Evolutionary conservation across 2,113 vertebrate genomes (phyloP), one percentile per base, ranked within the genome.

Genomic region (Ovis canadensis): DNA sequence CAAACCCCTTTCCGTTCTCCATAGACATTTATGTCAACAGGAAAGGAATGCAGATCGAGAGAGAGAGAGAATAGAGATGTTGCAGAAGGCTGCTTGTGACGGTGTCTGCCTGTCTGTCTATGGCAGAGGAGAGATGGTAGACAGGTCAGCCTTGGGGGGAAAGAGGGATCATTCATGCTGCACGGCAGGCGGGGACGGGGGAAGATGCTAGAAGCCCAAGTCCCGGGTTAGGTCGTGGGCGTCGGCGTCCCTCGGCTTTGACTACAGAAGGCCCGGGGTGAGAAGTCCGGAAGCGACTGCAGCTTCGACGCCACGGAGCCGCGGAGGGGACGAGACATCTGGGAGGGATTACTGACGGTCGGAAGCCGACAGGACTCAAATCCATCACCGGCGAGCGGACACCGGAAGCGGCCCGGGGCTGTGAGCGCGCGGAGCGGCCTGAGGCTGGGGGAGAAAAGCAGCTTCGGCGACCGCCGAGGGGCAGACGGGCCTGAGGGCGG

Each of bases 1-100:
- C 94, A 99, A 98, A 96, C 98, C 97, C 97, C 96, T 98, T 98
- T 98, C 98, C 99, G 98, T 98, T 98, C 98, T 98, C 97, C 97
- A 98, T 9, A 25, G 81, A 55, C 29, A 40, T 40, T 54, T 52
- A 27, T 59, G 74, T 95, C 84, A 81, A 48, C n/a, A 67, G 88
- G 50, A 59, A 88, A 85, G 52, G 59, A 80, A 90, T 15, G 19
- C 4, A 45, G n/a, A 19, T 16, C 45, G n/a, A 88, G n/a, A 82
- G 59, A 93, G 52, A 33, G 19, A 62, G 14, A 33, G 16, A 59
- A 52, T 23, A 27, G 16, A 82, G 21, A 27, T n/a, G 45, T 33
- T 57, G 17, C 17, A 87, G 78, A 88, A 86, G 43, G 59, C 8
- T 6, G 43, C n/a, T 33, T 27, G 90, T 33, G 60, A 92, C 92